Percentiles rank a stretch among this genome's conserved stretches.
Evolutionary conservation across 2,113 vertebrate species (phyloP).

Genomic region (Proteles cristata): DNA sequence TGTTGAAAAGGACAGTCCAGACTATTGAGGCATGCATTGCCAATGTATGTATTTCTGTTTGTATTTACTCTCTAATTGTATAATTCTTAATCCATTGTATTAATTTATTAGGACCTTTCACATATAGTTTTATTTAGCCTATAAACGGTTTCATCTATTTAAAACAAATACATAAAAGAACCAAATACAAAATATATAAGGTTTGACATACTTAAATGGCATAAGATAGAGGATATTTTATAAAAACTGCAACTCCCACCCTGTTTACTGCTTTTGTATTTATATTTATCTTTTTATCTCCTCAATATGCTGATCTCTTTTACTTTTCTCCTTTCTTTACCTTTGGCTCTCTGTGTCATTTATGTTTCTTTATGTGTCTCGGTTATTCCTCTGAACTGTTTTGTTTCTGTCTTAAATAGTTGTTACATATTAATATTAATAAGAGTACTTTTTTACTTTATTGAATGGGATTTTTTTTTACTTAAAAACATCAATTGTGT

Average conservation of each 20-base stretch:
- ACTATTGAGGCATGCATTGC: slow-evolving; percentile 98
- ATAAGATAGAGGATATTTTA: not conserved
- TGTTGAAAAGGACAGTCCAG: slow-evolving; percentile 98
- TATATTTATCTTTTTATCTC: not conserved
- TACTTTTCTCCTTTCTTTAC: not conserved
- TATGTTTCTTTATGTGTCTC: not conserved
- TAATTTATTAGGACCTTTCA: not conserved
- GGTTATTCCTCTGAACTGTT: not conserved
- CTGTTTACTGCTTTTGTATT: not conserved
- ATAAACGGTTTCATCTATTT: not conserved
- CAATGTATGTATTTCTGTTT: slow-evolving; percentile 91
- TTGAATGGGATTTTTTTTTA: not conserved
- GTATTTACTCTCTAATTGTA: slow-evolving; percentile 3
- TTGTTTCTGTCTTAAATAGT: slow-evolving; percentile 1
- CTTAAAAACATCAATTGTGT: not conserved
- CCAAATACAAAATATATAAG: not conserved
- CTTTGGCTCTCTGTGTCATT: not conserved
- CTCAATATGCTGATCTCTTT: not conserved
- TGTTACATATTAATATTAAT: not conserved
- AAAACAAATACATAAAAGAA: slow-evolving; percentile 12
- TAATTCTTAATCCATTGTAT: slow-evolving; percentile 27
- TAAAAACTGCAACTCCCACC: not conserved
- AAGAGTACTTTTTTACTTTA: not conserved
- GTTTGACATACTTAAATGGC: not conserved
- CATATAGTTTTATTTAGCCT: not conserved